These are phyloP conservation scores for Lateolabrax maculatus DNA, from an alignment of 2,797 vertebrate genomes.

Conservation along the genomic window DNA sequence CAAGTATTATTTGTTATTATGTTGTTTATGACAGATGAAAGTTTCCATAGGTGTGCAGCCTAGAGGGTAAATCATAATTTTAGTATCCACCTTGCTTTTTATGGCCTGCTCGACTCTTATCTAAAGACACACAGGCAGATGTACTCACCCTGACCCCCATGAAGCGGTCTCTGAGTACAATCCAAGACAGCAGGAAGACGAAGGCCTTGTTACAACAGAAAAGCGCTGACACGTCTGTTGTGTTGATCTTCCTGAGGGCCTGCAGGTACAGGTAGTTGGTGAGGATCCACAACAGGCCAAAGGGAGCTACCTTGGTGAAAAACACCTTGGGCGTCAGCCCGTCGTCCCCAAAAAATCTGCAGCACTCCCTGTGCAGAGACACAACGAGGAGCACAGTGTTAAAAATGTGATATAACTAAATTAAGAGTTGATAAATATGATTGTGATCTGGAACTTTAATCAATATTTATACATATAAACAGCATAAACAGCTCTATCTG, in stretches of 20 bases:
- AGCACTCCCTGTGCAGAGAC: conserved; percentile 91
- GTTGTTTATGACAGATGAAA: conserved; percentile 7
- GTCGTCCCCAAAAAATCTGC: conserved; percentile 95
- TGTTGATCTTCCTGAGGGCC: conserved; percentile 98
- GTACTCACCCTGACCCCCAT: conserved; percentile 98
- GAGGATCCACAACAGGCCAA: conserved; percentile 97
- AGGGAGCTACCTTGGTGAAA: conserved; percentile 95
- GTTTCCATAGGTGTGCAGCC: neutral
- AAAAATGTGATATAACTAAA: conserved; percentile 2
- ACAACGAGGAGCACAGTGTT: conserved; percentile 27
- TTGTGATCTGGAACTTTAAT: conserved; percentile 8
- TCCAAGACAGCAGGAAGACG: conserved; percentile 99
- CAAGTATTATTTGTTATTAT: conserved; percentile 2
- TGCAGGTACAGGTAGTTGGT: conserved; percentile 99
- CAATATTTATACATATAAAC: conserved; percentile 47
- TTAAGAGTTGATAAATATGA: conserved; percentile 6
- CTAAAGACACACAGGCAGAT: conserved; percentile 14
- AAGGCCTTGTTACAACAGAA: conserved; percentile 99
- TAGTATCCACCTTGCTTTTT: neutral
- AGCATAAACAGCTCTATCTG: conserved; percentile 15
- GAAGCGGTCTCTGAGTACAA: conserved; percentile 97
- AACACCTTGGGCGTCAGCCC: conserved; percentile 95
- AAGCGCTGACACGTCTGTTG: conserved; percentile 95
- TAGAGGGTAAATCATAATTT: conserved; percentile 1
- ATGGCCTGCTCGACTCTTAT: neutral